Conservation (phyloP, 1,140 invertebrate genomes). For the Samia ricini region DNA sequence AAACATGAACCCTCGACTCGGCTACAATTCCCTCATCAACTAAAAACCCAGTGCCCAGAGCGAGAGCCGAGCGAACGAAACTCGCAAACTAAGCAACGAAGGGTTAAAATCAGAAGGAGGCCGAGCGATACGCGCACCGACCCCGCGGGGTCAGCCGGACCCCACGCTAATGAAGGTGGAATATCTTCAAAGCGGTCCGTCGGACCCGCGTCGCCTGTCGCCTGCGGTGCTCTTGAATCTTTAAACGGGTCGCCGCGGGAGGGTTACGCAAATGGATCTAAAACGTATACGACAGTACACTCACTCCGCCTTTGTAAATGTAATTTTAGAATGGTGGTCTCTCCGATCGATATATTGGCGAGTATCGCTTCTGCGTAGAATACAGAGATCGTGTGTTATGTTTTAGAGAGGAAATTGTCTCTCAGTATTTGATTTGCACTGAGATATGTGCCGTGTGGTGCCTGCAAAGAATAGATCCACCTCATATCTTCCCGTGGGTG, state of each 20-base stretch:
- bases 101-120: conserved; percentile 8
- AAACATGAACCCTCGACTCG: neutral
- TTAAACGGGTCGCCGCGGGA: conserved; percentile 59
- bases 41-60: neutral
- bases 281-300: conserved; percentile 30
- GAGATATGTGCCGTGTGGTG: no score
- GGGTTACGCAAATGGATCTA: conserved; percentile 40
- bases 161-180: conserved; percentile 63
- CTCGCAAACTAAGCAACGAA: conserved; percentile 1
- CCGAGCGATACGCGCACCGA: conserved; percentile 1
- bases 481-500: no score
- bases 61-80: neutral
- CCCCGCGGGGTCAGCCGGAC: conserved; percentile 51
- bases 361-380: neutral
- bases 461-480: no score
- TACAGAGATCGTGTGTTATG: neutral
- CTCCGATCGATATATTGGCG: conserved; percentile 10
- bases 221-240: conserved; percentile 63
- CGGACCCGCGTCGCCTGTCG: conserved; percentile 43
- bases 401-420: neutral
- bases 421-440: no score
- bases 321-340: conserved; percentile 9
- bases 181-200: conserved; percentile 66
- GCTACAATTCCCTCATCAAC: neutral
- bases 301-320: conserved; percentile 8